Percentiles rank a stretch among this genome's conserved stretches.
Conservation (phyloP, 2,113 vertebrate species). For the Trogon surrucura region DNA sequence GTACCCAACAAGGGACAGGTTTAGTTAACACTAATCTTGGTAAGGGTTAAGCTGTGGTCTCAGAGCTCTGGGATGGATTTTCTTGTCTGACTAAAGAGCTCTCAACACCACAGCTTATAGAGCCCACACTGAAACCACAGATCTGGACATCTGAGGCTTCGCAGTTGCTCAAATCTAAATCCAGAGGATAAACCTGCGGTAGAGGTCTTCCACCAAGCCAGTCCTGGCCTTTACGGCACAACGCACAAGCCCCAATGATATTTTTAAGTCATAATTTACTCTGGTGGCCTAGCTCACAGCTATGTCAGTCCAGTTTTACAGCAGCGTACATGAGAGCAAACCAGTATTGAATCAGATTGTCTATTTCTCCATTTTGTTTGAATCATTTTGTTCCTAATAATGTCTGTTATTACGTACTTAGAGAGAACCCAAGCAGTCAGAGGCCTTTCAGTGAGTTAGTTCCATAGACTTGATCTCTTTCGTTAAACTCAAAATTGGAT, state of each 20-base stretch:
- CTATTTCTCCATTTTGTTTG: background rate
- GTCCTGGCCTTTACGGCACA: background rate
- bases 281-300: background rate
- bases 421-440: background rate
- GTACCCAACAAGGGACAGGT: background rate
- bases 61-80: background rate
- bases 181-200: background rate
- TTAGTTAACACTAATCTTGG: background rate
- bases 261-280: background rate
- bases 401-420: background rate
- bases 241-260: background rate
- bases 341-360: background rate
- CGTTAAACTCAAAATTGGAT: background rate
- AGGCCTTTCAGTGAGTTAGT: background rate
- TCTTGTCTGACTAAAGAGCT: background rate
- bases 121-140: background rate
- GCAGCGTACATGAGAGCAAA: background rate
- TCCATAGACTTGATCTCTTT: background rate
- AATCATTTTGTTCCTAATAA: background rate
- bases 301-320: background rate
- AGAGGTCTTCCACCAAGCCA: background rate
- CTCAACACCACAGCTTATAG: background rate
- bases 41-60: background rate
- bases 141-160: background rate
- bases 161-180: background rate